These are phyloP conservation scores for Zhuqinia jingwanae DNA, from an alignment of 2,888 invertebrate genomes.

Conservation along the genomic window DNA sequence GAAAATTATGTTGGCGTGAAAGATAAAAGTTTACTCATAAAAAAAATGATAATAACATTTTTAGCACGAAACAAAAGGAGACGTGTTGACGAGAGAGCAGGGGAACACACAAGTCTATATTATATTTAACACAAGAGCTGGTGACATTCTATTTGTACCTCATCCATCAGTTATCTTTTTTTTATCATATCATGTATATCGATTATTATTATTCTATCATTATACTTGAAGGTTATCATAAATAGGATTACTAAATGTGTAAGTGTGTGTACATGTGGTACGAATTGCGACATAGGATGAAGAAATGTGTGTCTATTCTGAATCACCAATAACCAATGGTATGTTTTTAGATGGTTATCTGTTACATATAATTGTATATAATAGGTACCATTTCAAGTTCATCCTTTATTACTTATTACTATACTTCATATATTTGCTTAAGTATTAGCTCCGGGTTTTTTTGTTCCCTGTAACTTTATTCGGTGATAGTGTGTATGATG, in stretches of 20 bases:
- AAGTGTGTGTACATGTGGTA: not conserved
- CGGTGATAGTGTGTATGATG: not conserved
- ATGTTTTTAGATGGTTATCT: not conserved
- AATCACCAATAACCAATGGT: not conserved
- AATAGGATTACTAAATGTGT: conserved; percentile 34
- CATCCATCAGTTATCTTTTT: conserved; percentile 12
- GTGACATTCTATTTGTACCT: conserved; percentile 47
- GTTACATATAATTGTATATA: no score
- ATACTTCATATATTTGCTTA: no score
- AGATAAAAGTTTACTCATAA: not conserved
- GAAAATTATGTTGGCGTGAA: no score
- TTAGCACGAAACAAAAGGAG: not conserved
- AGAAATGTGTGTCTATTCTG: not conserved
- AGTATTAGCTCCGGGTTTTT: no score
- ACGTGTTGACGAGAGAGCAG: not conserved
- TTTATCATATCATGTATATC: conserved; percentile 32
- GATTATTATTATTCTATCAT: conserved; percentile 30
- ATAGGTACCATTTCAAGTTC: not conserved
- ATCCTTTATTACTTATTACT: no score
- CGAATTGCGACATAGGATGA: not conserved
- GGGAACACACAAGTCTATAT: conserved; percentile 7
- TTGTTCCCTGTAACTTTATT: no score
- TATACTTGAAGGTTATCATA: conserved; percentile 47
- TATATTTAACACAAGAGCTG: no score
- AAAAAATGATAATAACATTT: not conserved